phyloP scores from a whole-genome alignment of 2,113 vertebrate genomes.

The Seriola rivoliana region DNA sequence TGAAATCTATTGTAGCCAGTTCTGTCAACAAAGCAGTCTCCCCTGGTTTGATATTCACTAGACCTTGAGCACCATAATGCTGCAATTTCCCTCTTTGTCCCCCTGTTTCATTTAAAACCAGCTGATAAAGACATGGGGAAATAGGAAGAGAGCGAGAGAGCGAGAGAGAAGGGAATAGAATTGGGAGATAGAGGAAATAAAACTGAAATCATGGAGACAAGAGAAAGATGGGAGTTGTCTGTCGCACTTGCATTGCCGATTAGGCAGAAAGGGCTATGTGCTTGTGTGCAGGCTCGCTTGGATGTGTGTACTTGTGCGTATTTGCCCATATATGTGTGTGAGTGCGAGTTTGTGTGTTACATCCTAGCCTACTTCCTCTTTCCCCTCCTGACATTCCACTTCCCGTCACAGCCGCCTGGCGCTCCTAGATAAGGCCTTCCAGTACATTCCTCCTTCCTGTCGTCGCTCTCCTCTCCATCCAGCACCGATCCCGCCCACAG shows the following conservation, averaged over 20 bases:
- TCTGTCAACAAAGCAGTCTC: not conserved
- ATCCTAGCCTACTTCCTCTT: conserved; percentile 77
- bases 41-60: conserved; percentile 18
- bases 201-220: conserved; percentile 31
- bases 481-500: conserved; percentile 66
- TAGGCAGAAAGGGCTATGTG: conserved; percentile 29
- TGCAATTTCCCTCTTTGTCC: conserved; percentile 25
- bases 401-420: conserved; percentile 82
- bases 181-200: conserved; percentile 41
- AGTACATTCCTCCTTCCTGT: conserved; percentile 77
- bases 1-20: not conserved
- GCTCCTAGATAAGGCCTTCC: conserved; percentile 84
- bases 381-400: conserved; percentile 80
- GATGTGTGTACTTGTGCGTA: conserved; percentile 42
- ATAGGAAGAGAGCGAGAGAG: conserved; percentile 13
- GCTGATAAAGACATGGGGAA: conserved; percentile 46
- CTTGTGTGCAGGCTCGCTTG: conserved; percentile 2
- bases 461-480: conserved; percentile 53
- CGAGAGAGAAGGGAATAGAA: not conserved
- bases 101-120: conserved; percentile 32
- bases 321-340: conserved; percentile 34
- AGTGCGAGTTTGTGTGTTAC: conserved; percentile 52
- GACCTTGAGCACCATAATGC: not conserved
- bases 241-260: conserved; percentile 34
- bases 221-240: conserved; percentile 49